Percentiles rank a stretch among this genome's conserved stretches.
These are phyloP conservation scores for Echinops telfairi DNA, from an alignment of 2,113 vertebrate species.

Conservation along the genomic window DNA sequence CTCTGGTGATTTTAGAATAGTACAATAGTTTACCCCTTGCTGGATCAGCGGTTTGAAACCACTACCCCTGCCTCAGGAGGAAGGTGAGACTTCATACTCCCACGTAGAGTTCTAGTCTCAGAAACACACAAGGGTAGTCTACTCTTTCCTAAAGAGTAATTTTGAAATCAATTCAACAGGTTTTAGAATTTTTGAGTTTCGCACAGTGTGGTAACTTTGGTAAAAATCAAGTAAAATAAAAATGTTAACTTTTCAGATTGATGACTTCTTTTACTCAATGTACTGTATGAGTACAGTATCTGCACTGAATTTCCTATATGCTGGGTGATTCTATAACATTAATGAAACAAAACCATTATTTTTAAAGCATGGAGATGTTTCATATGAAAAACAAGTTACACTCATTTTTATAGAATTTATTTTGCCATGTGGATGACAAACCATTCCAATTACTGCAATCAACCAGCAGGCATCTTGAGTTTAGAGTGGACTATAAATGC, in stretches of 20 bases:
- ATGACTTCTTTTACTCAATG: not conserved
- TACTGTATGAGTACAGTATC: not conserved
- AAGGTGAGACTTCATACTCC: no score
- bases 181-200: no score
- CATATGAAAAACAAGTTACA: not conserved
- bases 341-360: conserved; percentile 46
- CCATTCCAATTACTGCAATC: conserved; percentile 27
- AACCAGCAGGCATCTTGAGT: not conserved
- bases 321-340: not conserved
- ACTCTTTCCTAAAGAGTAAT: no score
- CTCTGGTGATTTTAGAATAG: no score
- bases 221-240: conserved; percentile 26
- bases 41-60: no score
- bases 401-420: conserved; percentile 11
- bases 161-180: no score
- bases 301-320: not conserved
- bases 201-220: not conserved
- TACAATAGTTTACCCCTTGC: no score
- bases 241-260: not conserved
- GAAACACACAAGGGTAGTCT: no score
- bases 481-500: not conserved
- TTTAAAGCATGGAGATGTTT: conserved; percentile 24
- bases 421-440: not conserved
- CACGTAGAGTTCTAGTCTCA: no score
- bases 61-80: no score